A percentile compares a stretch with the other conserved stretches of the same genome.
Conservation (phyloP, 2,888 invertebrate genomes). For the Byasa hedistus region DNA sequence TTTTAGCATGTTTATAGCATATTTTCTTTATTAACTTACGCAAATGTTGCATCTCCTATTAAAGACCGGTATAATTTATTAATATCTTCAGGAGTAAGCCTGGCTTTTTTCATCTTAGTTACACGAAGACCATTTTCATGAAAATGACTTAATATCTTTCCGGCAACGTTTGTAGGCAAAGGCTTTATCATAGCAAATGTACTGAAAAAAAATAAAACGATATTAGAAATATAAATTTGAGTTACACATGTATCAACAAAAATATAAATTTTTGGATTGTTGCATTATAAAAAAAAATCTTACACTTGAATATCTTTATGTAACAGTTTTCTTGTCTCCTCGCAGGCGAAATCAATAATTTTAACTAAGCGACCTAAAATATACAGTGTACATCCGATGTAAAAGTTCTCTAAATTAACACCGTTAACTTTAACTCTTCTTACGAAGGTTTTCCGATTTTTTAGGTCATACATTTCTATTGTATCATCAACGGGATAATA, state of each 20-base stretch:
- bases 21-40: constrained; percentile 68
- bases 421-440: constrained; percentile 85
- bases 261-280: neutral
- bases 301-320: constrained; percentile 84
- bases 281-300: constrained; percentile 38
- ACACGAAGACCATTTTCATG: constrained; percentile 81
- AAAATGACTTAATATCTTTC: constrained; percentile 86
- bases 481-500: constrained; percentile 89
- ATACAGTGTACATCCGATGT: constrained; percentile 85
- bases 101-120: constrained; percentile 86
- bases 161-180: constrained; percentile 83
- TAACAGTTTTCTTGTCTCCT: constrained; percentile 82
- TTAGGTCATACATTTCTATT: constrained; percentile 88
- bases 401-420: constrained; percentile 83
- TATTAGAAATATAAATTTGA: constrained; percentile 1
- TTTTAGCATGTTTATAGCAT: neutral
- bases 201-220: constrained; percentile 62
- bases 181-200: constrained; percentile 91
- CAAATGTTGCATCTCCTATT: constrained; percentile 74
- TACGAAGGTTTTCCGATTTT: constrained; percentile 82
- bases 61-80: constrained; percentile 51
- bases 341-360: constrained; percentile 86
- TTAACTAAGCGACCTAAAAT: constrained; percentile 87
- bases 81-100: constrained; percentile 83
- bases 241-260: neutral